A percentile compares a stretch with the other conserved stretches of the same genome.
These are phyloP conservation scores for Aporophyla nigra DNA, from an alignment of 2,888 invertebrate species.

Conservation along the genomic window DNA sequence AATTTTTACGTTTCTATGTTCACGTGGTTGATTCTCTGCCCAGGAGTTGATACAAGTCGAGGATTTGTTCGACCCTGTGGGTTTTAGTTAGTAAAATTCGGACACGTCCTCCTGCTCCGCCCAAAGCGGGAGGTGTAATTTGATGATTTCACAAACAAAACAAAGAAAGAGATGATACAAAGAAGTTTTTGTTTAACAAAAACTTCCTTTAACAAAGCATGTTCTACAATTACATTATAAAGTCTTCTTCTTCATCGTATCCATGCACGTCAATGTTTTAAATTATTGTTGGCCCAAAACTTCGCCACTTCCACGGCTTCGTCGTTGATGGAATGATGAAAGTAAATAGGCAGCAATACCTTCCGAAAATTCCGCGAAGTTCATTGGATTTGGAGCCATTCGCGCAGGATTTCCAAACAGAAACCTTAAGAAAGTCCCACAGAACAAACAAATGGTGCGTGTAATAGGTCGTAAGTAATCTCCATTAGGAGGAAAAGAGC, in stretches of 20 bases:
- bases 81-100: too few species aligned
- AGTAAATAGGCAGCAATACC: not conserved
- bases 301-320: too few species aligned
- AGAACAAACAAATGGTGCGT: conserved; percentile 27
- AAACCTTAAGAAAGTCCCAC: not conserved
- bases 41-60: not conserved
- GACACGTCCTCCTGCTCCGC: too few species aligned
- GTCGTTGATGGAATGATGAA: not conserved
- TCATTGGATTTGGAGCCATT: not conserved
- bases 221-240: not conserved
- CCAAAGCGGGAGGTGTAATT: too few species aligned
- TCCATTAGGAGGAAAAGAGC: conserved; percentile 32
- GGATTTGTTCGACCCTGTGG: too few species aligned
- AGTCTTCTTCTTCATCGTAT: not conserved
- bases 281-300: not conserved
- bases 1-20: not conserved
- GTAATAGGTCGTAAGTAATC: conserved; percentile 33
- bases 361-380: not conserved
- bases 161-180: not conserved
- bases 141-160: too few species aligned
- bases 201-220: not conserved
- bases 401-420: conserved; percentile 6
- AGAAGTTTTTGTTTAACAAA: not conserved
- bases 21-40: not conserved
- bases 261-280: not conserved